Evolutionary conservation across 2,888 invertebrate genomes (phyloP).

Genomic region (Phortica okadai): DNA sequence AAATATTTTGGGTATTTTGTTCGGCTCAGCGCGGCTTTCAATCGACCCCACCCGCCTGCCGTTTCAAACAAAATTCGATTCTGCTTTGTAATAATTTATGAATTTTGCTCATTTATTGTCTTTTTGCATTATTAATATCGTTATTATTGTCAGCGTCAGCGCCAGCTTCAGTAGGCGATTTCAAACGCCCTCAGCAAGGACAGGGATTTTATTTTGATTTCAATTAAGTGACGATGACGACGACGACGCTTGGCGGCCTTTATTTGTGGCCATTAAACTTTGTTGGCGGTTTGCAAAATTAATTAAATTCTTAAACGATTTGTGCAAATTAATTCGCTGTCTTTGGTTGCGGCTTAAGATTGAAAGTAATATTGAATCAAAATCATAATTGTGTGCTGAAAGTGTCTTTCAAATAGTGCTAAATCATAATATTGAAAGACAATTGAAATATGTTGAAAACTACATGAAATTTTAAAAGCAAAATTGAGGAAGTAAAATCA

Average conservation of each 20-base stretch:
- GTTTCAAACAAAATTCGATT: not conserved
- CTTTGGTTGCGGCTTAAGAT: not conserved
- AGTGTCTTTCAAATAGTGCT: too few relatives aligned
- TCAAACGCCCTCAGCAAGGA: conserved; percentile 23
- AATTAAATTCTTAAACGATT: not conserved
- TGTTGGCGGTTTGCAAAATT: not conserved
- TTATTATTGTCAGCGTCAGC: conserved; percentile 56
- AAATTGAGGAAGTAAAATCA: too few relatives aligned
- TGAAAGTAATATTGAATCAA: too few relatives aligned
- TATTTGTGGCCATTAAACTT: not conserved
- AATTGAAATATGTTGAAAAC: too few relatives aligned
- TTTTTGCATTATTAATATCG: conserved; percentile 65
- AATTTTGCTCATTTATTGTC: conserved; percentile 71
- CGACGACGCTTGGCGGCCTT: not conserved
- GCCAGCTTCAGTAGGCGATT: conserved; percentile 45
- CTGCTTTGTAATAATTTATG: conserved; percentile 65
- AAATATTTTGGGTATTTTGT: conserved; percentile 68
- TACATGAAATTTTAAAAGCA: too few relatives aligned
- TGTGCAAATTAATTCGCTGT: not conserved
- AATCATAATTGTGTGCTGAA: too few relatives aligned
- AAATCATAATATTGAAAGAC: too few relatives aligned
- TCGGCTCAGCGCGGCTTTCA: not conserved
- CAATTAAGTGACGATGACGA: conserved; percentile 64
- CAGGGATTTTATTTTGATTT: conserved; percentile 69
- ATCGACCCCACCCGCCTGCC: too few relatives aligned